Evolutionary conservation across 1,140 invertebrate genomes (phyloP).

Genomic region (Cephus cinctus): DNA sequence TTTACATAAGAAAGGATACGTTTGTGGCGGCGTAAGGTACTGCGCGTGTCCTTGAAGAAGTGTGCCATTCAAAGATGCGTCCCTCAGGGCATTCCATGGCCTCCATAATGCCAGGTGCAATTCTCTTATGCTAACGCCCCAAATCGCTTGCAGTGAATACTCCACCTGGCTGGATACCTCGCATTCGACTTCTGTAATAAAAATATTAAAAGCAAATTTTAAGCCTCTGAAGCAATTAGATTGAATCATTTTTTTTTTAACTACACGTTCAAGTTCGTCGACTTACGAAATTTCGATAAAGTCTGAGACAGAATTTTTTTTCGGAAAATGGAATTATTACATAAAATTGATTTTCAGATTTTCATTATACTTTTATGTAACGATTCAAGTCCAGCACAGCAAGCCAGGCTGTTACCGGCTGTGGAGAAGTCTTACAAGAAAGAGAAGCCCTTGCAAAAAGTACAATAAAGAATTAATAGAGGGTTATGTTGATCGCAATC

Average conservation of each 20-base stretch:
- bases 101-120: constrained; percentile 73
- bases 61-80: constrained; percentile 59
- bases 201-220: constrained; percentile 11
- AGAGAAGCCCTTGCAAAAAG: too few relatives aligned
- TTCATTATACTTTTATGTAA: too few relatives aligned
- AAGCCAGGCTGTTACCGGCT: too few relatives aligned
- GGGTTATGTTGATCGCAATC: too few relatives aligned
- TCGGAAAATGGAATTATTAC: too few relatives aligned
- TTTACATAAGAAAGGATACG: constrained; percentile 57
- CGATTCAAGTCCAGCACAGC: too few relatives aligned
- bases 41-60: constrained; percentile 62
- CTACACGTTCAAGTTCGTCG: neutral
- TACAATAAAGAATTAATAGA: too few relatives aligned
- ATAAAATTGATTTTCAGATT: too few relatives aligned
- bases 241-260: neutral
- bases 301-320: too few relatives aligned
- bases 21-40: constrained; percentile 49
- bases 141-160: constrained; percentile 71
- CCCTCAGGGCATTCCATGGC: constrained; percentile 65
- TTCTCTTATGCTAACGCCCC: constrained; percentile 74
- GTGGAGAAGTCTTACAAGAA: too few relatives aligned
- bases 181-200: constrained; percentile 67
- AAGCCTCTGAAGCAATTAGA: neutral
- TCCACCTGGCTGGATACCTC: constrained; percentile 71
- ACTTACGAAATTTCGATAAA: too few relatives aligned